Evolutionary conservation across 2,888 invertebrate species (phyloP), one percentile per base, ranked within the genome.

Genomic region (Panorpa germanica): DNA sequence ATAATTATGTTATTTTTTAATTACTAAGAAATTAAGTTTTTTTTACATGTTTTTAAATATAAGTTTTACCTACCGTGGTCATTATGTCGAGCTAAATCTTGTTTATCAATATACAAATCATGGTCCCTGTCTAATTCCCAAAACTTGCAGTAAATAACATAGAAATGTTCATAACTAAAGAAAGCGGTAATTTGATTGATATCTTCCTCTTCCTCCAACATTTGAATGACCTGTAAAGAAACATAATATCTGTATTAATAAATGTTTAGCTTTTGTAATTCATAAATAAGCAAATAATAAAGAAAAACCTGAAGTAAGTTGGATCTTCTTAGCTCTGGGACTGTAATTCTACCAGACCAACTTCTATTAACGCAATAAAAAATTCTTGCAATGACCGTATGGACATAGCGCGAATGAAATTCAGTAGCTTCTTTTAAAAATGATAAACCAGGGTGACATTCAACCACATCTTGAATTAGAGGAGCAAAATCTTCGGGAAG

Each of bases 141-240:
- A 61, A 98, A 99, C 57, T 98, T 98, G 65, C 98, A 98, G 57
- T 99, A 98, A 53, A 98, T 95, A 36, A 98, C 98, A 61, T 98
- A 98, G 60, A 98, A 98, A 61, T 98, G 98, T 56, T 99, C 98
- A 55, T 99, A 98, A 50, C 95, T 95, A 51, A 81, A 81, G 49
- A 69, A 80, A 46, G 78, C 77, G 43, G 80, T 80, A 40, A 81
- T 76, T 60, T 88, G 86, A 60, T 95, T 96, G 46, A 95, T 95
- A 50, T 96, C 95, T 47, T 93, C 91, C 53, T 95, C 93, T 44
- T 88, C 82, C 51, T 95, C 93, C 34, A 95, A 60, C 33, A 83
- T 55, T 39, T 76, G 71, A 40, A 90, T 70, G 35, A 78, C 68
- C 47, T 62, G 50, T 28, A 75, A 34, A 34, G 17, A 12, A 3